These are phyloP conservation scores for Orussus abietinus DNA, from an alignment of 1,140 invertebrate genomes.

Conservation along the genomic window DNA sequence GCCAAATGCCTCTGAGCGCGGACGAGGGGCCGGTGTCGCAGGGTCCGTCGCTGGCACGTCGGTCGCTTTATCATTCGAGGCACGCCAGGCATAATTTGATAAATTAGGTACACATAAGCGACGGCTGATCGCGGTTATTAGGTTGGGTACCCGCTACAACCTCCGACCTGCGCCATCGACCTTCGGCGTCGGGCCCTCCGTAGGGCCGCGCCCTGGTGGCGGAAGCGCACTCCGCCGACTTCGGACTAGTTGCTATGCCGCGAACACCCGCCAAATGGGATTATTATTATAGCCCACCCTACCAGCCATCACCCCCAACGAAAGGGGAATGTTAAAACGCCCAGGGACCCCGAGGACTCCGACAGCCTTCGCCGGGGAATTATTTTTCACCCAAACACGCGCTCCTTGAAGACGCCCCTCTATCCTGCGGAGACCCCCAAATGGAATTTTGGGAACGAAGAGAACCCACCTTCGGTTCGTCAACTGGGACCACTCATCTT, in stretches of 20 bases:
- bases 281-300: slow-evolving; percentile 42
- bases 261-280: slow-evolving; percentile 43
- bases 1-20: neutral
- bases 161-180: slow-evolving; percentile 24
- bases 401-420: no score
- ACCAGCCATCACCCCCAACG: neutral
- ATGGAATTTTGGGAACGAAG: no score
- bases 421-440: no score
- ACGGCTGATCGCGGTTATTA: slow-evolving; percentile 52
- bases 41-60: no score
- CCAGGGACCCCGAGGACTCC: no score
- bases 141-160: slow-evolving; percentile 39
- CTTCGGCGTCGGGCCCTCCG: slow-evolving; percentile 7
- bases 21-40: neutral
- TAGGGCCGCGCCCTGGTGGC: neutral
- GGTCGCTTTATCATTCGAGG: slow-evolving; percentile 47
- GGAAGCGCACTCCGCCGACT: no score
- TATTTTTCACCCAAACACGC: no score
- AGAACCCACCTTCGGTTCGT: no score
- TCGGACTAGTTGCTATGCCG: slow-evolving; percentile 47
- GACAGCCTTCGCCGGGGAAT: no score
- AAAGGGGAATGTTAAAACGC: no score
- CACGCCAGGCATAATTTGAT: slow-evolving; percentile 48
- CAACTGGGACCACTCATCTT: no score
- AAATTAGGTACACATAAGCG: slow-evolving; percentile 50